Base-by-base conservation (phyloP, 2,888 invertebrate species). In the Amblyjoppa fuscipennis region DNA sequence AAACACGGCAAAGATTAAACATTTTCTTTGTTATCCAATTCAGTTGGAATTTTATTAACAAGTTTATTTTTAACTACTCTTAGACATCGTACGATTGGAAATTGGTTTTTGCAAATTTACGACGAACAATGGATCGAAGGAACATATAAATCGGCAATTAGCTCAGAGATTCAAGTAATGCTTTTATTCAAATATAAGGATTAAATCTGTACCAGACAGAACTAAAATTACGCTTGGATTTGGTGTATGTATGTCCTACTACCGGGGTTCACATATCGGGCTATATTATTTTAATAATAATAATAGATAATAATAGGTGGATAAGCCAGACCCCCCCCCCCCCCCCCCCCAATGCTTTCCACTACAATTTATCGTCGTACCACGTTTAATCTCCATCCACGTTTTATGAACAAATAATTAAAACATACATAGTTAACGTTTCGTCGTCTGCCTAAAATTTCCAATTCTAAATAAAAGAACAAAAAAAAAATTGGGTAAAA, bases 171-270 rank as follows among this genome's bases (percentile, higher is more conserved):
- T 93, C 89, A 92, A 92, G 91, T 93, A 93, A 93, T 92, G 92
- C 92, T 93, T 94, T 94, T 94, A 94, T 94, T 94, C 93, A 94
- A 94, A 93, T 93, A 93, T 94, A 94, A 93, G 94, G 93, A 93
- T 85, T 76, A 75, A 85, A 94, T 93, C 94, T 94, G 94, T 94
- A 94, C 94, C 94, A 94, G 94, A 94, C 94, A 94, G 94, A 94
- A 94, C 94, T 94, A 94, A 94, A 94, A 93, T 94, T 94, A 94
- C 92, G 92, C 86, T 91, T 93, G 93, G 93, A 94, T 94, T 94
- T 94, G 94, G 93, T 94, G 85, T 83, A 85, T 83, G 85, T 85
- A 85, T 85, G 84, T 85, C 49, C 80, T 83, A 92, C 94, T 94
- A 94, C 92, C 92, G 93, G 94, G 93, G 93, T 93, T 94, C 93